Base-by-base conservation (phyloP, 2,888 invertebrate species). In the Crematogaster levior region DNA sequence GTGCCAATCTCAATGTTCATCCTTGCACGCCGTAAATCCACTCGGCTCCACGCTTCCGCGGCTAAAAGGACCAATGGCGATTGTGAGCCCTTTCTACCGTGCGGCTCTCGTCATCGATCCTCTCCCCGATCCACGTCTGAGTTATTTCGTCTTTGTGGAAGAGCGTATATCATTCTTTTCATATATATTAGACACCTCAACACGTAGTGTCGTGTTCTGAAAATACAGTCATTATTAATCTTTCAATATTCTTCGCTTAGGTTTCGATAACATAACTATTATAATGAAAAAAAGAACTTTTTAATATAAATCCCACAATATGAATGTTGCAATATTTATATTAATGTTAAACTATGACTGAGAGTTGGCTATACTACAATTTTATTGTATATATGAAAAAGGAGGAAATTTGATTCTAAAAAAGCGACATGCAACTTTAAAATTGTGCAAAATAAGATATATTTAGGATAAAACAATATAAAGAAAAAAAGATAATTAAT, bases 1-100 rank as follows among this genome's bases (percentile, higher is more conserved):
- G 60, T 34, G 65, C 80, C 87, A 90, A 91, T 91, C 84, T 90
- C 87, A 82, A 82, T 86, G 88, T 84, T 87, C 85, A 51, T 86
- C 85, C 89, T 82, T 60, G 74, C 58, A 73, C 56, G 65, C 74
- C 74, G 80, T 89, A 85, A 86, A 89, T 88, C 89, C 82, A 88
- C 86, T 85, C 85, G 86, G 75, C 66, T 82, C 81, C 66, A 73
- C 56, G 72, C 75, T 83, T 65, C 77, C 58, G 66, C 60, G 10
- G 84, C 66, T 83, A 84, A 91, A 87, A 86, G 84, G 82, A 83
- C 83, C 82, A 88, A 88, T 85, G 81, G 79, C 83, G 80, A 88
- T 90, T 84, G 85, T 82, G 80, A 58, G 63, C 60, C 79, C 66
- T 85, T 84, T 86, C 82, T 70, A 80, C 60, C 70, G 34, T 58